phyloP scores from a whole-genome alignment of 2,113 vertebrate genomes.

The Mormoops blainvillei region DNA sequence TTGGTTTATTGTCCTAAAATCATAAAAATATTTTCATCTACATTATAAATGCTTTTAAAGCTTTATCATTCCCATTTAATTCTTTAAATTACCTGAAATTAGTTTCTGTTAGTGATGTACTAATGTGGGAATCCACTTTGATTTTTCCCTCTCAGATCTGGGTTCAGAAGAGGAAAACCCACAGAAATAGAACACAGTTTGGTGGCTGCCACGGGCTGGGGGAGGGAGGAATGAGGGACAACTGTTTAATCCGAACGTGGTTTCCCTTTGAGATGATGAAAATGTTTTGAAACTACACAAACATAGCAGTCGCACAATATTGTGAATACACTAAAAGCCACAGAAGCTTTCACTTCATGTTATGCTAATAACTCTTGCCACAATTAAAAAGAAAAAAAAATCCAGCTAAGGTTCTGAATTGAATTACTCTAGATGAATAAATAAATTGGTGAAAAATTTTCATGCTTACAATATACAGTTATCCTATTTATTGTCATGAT shows the following conservation, averaged over 20 bases:
- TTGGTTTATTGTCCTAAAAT: background rate
- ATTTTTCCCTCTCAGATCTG: no score
- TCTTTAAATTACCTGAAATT: background rate
- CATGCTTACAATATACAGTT: background rate
- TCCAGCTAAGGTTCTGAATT: background rate
- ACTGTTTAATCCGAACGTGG: background rate
- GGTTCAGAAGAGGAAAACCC: background rate
- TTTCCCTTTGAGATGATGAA: background rate
- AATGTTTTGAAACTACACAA: background rate
- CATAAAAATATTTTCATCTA: background rate
- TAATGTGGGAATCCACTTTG: background rate
- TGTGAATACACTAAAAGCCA: background rate
- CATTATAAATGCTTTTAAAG: background rate
- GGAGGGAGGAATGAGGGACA: background rate
- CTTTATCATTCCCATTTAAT: background rate
- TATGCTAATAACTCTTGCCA: background rate
- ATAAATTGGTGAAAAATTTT: background rate
- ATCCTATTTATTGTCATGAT: background rate
- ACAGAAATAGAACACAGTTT: background rate
- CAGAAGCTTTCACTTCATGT: background rate
- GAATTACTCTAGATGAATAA: background rate
- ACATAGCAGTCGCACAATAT: fast-evolving
- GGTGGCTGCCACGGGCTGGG: background rate
- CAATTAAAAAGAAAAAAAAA: background rate
- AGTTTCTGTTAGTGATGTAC: background rate